Percentiles rank a stretch among this genome's conserved stretches.
Evolutionary conservation across 2,113 vertebrate genomes (phyloP).

Genomic region (Platanista minor): DNA sequence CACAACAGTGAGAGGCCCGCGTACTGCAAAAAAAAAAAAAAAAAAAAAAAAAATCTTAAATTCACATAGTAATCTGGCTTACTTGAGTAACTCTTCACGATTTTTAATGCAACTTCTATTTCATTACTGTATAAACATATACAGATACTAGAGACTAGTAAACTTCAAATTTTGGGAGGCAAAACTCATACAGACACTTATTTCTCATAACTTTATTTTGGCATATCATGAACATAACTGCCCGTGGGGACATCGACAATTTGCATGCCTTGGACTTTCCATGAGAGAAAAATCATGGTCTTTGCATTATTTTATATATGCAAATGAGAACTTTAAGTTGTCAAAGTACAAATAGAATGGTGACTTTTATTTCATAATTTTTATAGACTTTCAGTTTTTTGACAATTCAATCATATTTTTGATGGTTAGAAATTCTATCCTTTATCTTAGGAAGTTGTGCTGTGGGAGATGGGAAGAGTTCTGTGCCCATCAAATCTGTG

Average conservation of each 20-base stretch:
- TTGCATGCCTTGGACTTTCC: neutral
- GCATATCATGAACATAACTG: neutral
- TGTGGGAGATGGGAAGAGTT: neutral
- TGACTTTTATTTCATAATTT: neutral
- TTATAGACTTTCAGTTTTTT: neutral
- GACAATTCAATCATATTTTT: neutral
- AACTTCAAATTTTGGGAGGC: neutral
- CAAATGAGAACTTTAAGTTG: neutral
- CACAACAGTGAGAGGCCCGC: no score
- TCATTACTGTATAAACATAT: neutral
- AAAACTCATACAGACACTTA: neutral
- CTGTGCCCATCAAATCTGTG: neutral
- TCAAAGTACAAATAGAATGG: neutral
- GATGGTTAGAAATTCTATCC: neutral
- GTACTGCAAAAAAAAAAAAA: no score
- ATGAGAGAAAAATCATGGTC: neutral
- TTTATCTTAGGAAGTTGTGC: neutral
- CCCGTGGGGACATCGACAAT: neutral
- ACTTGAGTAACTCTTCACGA: neutral
- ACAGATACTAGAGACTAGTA: neutral
- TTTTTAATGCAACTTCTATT: neutral
- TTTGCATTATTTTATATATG: neutral
- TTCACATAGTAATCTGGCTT: neutral
- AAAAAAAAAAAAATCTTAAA: no score
- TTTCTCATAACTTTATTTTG: neutral